Percentiles rank a stretch among this genome's conserved stretches.
These are phyloP conservation scores for Macrophya annulata DNA, from an alignment of 2,888 invertebrate species.

Conservation along the genomic window DNA sequence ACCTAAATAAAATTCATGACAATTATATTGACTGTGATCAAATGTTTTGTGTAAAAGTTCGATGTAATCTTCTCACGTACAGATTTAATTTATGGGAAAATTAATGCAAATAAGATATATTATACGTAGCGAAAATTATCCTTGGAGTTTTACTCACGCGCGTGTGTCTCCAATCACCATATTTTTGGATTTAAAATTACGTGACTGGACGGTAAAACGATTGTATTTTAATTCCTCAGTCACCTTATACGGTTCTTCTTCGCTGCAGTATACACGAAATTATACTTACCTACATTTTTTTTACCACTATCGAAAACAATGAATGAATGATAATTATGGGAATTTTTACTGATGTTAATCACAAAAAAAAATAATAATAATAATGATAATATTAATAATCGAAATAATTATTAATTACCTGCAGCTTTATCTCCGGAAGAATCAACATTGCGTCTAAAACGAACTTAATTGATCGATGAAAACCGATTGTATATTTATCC, in stretches of 20 bases:
- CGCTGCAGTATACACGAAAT: not conserved
- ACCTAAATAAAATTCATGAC: not conserved
- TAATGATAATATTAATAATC: not conserved
- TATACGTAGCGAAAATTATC: not conserved
- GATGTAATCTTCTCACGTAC: slow-evolving; percentile 25
- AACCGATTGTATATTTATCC: slow-evolving; percentile 45
- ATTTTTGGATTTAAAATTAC: slow-evolving; percentile 17
- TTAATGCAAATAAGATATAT: not conserved
- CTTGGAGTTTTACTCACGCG: not conserved
- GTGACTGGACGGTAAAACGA: slow-evolving; percentile 28
- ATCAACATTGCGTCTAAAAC: slow-evolving; percentile 72
- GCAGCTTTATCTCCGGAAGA: slow-evolving; percentile 77
- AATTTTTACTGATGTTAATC: not conserved
- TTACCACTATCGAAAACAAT: not conserved
- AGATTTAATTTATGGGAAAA: slow-evolving; percentile 19
- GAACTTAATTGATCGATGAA: slow-evolving; percentile 17
- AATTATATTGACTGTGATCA: not conserved
- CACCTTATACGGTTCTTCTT: slow-evolving; percentile 21
- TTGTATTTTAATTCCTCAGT: slow-evolving; percentile 19
- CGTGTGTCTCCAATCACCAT: not conserved
- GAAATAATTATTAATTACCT: slow-evolving; percentile 69
- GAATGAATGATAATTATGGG: slow-evolving; percentile 7
- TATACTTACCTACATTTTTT: not conserved
- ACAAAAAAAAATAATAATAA: not conserved
- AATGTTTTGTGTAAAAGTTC: not conserved